Conservation (phyloP, 2,113 vertebrate genomes). For the Motacilla tschutschensis region DNA sequence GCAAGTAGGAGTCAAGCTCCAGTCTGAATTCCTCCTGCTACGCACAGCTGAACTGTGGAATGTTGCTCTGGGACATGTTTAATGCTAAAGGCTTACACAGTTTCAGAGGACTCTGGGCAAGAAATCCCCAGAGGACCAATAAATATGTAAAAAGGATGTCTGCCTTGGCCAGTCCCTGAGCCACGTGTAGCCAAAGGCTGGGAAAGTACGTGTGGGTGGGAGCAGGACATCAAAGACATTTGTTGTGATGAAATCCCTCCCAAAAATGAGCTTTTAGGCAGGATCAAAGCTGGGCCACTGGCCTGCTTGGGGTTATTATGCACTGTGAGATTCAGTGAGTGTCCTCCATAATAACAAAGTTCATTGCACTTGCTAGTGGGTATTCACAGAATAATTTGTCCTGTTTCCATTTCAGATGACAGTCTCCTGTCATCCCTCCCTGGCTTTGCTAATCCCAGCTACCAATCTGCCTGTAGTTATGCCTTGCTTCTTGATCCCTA, state of each 20-base stretch:
- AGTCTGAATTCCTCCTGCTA: rapidly evolving
- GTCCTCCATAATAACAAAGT: neutral
- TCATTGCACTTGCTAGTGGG: neutral
- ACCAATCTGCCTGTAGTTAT: neutral
- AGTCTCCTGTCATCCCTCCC: neutral
- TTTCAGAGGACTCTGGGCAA: neutral
- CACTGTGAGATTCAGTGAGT: neutral
- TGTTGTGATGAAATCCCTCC: neutral
- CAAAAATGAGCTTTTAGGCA: neutral
- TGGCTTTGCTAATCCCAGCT: neutral
- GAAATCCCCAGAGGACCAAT: neutral
- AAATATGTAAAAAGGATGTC: neutral
- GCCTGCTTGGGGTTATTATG: neutral
- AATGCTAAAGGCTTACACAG: neutral
- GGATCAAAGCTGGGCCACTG: neutral
- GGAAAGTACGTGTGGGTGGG: neutral
- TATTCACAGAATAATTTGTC: neutral
- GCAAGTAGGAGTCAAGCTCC: neutral
- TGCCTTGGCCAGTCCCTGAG: neutral
- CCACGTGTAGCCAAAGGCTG: neutral
- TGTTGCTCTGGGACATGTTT: neutral
- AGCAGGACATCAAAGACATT: neutral
- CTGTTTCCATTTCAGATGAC: neutral
- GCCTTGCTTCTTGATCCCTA: neutral
- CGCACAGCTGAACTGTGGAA: neutral